phyloP scores from a whole-genome alignment of 2,888 invertebrate genomes.

The Colostygia pectinataria region DNA sequence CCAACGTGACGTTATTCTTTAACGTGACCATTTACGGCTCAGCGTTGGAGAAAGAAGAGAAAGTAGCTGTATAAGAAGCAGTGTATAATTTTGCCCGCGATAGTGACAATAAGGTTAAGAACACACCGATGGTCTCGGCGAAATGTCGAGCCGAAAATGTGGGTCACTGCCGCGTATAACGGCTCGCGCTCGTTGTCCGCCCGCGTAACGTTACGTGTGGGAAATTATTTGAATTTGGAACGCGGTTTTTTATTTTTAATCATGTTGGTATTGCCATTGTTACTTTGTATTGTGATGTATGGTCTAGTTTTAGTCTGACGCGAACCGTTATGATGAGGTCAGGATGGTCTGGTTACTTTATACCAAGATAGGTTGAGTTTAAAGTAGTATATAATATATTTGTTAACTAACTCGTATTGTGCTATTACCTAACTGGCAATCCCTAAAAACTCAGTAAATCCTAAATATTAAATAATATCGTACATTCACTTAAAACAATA shows the following conservation, averaged over 20 bases:
- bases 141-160: constrained; percentile 66
- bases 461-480: too few relatives aligned
- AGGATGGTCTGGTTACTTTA: neutral
- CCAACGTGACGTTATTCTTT: constrained; percentile 12
- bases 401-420: too few relatives aligned
- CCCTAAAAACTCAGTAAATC: too few relatives aligned
- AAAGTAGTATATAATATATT: too few relatives aligned
- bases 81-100: constrained; percentile 34
- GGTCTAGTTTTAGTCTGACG: constrained; percentile 62
- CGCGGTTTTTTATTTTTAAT: constrained; percentile 69
- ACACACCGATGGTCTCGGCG: constrained; percentile 60
- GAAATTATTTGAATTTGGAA: constrained; percentile 83
- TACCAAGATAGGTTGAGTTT: too few relatives aligned
- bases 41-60: constrained; percentile 25
- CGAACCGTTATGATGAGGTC: constrained; percentile 47
- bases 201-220: constrained; percentile 83
- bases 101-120: constrained; percentile 65
- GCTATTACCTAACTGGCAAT: too few relatives aligned
- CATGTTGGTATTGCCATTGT: constrained; percentile 49
- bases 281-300: constrained; percentile 68
- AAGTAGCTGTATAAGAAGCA: constrained; percentile 34
- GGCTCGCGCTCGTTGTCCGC: constrained; percentile 77
- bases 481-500: too few relatives aligned
- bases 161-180: constrained; percentile 82
- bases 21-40: constrained; percentile 43